Evolutionary conservation across 2,888 invertebrate species (phyloP), one percentile per base, ranked within the genome.

Genomic region (Euzophera pinguis): DNA sequence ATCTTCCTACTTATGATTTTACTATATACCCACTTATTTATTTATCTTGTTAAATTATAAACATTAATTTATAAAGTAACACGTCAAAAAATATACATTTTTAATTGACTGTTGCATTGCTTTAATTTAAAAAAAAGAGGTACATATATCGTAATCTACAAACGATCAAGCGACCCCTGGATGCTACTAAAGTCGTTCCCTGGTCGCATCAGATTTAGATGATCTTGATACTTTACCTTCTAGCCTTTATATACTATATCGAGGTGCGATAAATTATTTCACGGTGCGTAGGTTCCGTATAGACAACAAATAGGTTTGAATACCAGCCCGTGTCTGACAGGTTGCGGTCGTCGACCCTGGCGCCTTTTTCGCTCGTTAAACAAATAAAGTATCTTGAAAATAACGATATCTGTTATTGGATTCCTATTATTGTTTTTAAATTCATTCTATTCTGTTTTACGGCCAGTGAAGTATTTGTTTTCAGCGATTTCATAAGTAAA

Each of bases 191-290:
- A 22, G 3, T n/a, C n/a, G n/a, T n/a, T 22, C 22, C 5, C 22
- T 3, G 22, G 22, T 3, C 2, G 5, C 22, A 22, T 22, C 5
- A 22, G 22, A 22, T 22, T 22, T 22, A 22, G 22, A 22, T 22
- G 5, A 22, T 22, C 22, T 3, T 22, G 22, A 3, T 12, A 42
- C 39, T 27, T 43, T 43, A 43, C 29, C 7, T 43, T 16, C 45
- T 14, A 14, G 9, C 6, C 9, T 10, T n/a, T n/a, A n/a, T n/a
- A n/a, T n/a, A 10, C 6, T 22, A 12, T 32, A 32, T 29, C 14
- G 59, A 78, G 77, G 83, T 78, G 84, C 71, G 75, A 84, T 75
- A 74, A 71, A 80, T 80, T 73, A 81, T 81, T 82, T 83, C 73
- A 84, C 81, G 81, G 72, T 80, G 69, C 63, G 74, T 78, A 69